phyloP scores from a whole-genome alignment of 2,888 invertebrate species.

The Acleris cristana region DNA sequence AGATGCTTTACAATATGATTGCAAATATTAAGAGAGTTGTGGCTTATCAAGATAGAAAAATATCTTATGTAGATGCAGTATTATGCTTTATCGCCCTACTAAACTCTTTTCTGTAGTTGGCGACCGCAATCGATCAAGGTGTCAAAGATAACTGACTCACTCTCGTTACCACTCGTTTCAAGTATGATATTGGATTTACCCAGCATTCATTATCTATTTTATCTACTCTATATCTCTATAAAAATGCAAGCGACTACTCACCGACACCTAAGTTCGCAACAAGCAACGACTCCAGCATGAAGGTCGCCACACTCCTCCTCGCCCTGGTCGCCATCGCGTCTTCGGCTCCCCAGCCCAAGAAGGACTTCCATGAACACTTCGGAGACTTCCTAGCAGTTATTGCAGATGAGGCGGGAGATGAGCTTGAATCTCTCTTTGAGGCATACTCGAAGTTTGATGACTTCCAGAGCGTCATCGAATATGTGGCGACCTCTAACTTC shows the following conservation, averaged over 20 bases:
- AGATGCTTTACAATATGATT: no score
- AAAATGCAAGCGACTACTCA: slow-evolving; percentile 36
- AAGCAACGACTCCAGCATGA: slow-evolving; percentile 52
- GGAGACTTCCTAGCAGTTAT: slow-evolving; percentile 64
- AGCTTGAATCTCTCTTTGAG: slow-evolving; percentile 48
- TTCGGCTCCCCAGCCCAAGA: slow-evolving; percentile 62
- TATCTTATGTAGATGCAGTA: no score
- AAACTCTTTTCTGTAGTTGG: no score
- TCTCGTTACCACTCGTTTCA: not conserved
- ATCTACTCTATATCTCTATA: slow-evolving; percentile 45
- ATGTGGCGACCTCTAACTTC: slow-evolving; percentile 59
- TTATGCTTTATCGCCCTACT: no score
- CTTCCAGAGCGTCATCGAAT: slow-evolving; percentile 53
- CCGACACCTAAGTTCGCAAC: slow-evolving; percentile 38
- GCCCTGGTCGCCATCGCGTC: slow-evolving; percentile 53
- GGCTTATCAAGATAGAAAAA: no score
- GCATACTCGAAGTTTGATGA: slow-evolving; percentile 63
- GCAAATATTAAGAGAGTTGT: no score
- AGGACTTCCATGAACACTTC: slow-evolving; percentile 67
- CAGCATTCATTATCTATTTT: slow-evolving; percentile 15
- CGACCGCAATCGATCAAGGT: no score
- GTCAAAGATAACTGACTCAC: not conserved
- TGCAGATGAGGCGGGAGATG: slow-evolving; percentile 48
- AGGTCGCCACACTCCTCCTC: slow-evolving; percentile 52
- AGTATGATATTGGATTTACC: not conserved